Evolutionary conservation across 1,140 invertebrate species (phyloP).

Genomic region (Bombus consobrinus): DNA sequence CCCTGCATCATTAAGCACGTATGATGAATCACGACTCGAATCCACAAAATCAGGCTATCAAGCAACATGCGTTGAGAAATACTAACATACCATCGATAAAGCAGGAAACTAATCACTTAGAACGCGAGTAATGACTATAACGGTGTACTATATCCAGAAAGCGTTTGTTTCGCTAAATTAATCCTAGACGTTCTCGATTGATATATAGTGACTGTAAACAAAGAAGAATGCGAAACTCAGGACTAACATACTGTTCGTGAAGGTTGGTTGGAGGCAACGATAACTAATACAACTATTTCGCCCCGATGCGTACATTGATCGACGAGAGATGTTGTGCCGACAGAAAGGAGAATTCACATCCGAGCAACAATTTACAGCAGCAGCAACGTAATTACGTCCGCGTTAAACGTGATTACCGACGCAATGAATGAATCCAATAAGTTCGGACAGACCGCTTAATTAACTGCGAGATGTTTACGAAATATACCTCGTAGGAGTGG

Average conservation of each 20-base stretch:
- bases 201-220: neutral
- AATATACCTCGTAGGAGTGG: neutral
- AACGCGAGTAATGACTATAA: neutral
- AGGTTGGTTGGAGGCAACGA: neutral
- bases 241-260: neutral
- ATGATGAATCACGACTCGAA: neutral
- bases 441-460: neutral
- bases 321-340: neutral
- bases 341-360: neutral
- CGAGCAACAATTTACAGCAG: neutral
- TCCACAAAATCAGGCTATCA: neutral
- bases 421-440: neutral
- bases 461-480: neutral
- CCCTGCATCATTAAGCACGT: neutral
- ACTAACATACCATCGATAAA: neutral
- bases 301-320: neutral
- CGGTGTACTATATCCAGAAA: neutral
- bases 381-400: neutral
- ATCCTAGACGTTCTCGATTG: neutral
- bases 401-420: neutral
- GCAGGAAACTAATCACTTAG: conserved; percentile 9
- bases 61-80: neutral
- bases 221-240: neutral
- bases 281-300: neutral
- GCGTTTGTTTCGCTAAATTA: neutral